Evolutionary conservation across 2,113 vertebrate genomes (phyloP).

Genomic region (Macquaria australasica): DNA sequence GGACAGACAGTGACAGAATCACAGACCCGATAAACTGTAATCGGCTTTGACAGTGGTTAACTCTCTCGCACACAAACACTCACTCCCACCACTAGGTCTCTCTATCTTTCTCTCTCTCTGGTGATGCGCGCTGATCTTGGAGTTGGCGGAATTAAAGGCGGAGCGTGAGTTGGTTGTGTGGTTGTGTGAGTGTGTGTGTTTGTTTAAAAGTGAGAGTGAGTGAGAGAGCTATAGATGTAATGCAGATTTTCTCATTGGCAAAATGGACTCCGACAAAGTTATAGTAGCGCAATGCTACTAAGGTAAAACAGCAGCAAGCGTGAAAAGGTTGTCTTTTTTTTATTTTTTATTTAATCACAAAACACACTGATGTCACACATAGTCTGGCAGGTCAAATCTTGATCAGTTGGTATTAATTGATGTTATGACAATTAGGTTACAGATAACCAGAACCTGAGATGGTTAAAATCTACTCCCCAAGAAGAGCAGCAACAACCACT

Average conservation of each 20-base stretch:
- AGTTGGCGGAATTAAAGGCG: conserved; percentile 77
- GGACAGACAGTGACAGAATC: conserved; percentile 73
- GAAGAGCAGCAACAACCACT: neutral
- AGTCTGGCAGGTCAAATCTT: neutral
- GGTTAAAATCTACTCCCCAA: neutral
- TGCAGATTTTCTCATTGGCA: conserved; percentile 8
- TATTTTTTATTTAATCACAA: conserved; percentile 25
- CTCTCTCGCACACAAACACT: conserved; percentile 56
- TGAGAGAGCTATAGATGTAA: conserved; percentile 13
- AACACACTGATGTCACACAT: conserved; percentile 9
- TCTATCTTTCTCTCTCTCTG: conserved; percentile 37
- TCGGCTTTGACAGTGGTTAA: conserved; percentile 88
- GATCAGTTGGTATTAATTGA: conserved; percentile 8
- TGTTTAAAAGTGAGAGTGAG: neutral
- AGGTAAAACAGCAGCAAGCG: neutral
- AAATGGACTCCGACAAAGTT: neutral
- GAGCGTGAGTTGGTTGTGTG: conserved; percentile 55
- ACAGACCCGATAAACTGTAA: conserved; percentile 87
- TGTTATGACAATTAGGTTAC: neutral
- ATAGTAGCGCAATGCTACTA: no score
- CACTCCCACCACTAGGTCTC: conserved; percentile 59
- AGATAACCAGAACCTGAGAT: conserved; percentile 33
- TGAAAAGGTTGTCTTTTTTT: neutral
- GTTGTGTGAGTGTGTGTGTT: neutral
- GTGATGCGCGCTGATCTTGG: conserved; percentile 67